Evolutionary conservation across 2,113 vertebrate species (phyloP), one percentile per base, ranked within the genome.

Genomic region (Oryzias curvinotus): DNA sequence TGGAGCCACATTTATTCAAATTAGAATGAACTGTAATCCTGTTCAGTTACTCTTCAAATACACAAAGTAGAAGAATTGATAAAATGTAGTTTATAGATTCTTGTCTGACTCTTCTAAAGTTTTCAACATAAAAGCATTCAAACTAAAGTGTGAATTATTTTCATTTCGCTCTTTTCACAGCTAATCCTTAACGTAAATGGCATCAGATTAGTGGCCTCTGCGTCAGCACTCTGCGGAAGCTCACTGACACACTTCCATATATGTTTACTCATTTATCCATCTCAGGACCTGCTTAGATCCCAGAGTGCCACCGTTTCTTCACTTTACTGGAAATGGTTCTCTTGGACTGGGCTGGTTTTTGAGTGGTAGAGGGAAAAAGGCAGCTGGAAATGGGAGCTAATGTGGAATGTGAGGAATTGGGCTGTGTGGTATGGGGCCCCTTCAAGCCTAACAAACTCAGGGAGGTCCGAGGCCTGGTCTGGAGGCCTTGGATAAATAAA

Each of bases 391-490:
- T 91, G 82, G 85, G 85, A 92, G 89, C 88, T 90, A 79, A 93
- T 89, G 86, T 91, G 91, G 92, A 93, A 93, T 93, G 89, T 88
- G 78, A 90, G 86, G 91, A 93, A 92, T 92, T 92, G 88, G 86
- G 86, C 76, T 85, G 88, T 92, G 92, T 88, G 87, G 87, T 90
- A 87, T 85, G 87, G 90, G 87, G 90, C 90, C 91, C 88, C 90
- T 88, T 89, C 87, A 92, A 93, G 88, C 91, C 91, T 93, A 92
- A 93, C 93, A 94, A 93, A 94, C 91, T 91, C 90, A 93, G 91
- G 92, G 93, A 93, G 92, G 93, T 93, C 92, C 87, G 57, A 82
- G 89, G 85, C 85, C 81, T 88, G 90, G 91, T 92, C 92, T 92
- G 84, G 87, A 92, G 92, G 85, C 88, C 89, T 91, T 91, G 90